Evolutionary conservation across 2,888 invertebrate species (phyloP), one percentile per base, ranked within the genome.

Genomic region (Drosophila mimetica): DNA sequence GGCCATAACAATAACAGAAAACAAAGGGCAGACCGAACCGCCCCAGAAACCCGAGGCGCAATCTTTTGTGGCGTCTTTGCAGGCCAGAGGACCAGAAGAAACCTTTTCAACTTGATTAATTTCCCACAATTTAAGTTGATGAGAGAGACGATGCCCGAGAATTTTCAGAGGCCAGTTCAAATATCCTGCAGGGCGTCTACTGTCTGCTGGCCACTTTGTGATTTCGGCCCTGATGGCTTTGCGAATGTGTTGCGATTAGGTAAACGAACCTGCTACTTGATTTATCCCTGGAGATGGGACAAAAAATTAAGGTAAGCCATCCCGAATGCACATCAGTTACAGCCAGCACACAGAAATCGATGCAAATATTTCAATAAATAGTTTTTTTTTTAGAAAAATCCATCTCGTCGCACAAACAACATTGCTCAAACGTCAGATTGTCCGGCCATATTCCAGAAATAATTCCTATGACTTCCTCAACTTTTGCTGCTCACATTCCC

Each of bases 51-150:
- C 67, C 51, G 80, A 72, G 75, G 77, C 77, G 25, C 52, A 71
- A 69, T 69, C 69, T 69, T 69, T 69, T 69, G 72, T 53, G 64
- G 63, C 46, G 51, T 51, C 57, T 51, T 57, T 22, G 41, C 52
- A 22, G 47, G 36, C 59, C 41, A 11, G 30, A 30, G 30, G 51
- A 51, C 34, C 66, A 75, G 53, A 52, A 60, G 50, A 47, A 75
- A 86, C 80, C 81, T 89, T 87, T 86, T 88, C 75, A 77, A 83
- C 85, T 83, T 88, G 87, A 89, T 90, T 88, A 85, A 90, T 85
- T 90, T 80, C 90, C 78, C 78, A 78, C 75, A 79, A 81, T 84
- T 85, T 86, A 74, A 77, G 67, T 79, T 81, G 78, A 87, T 83
- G 83, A 85, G 82, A 85, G 82, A 64, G 65, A 44, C 76, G 69